Percentiles rank a stretch among this genome's conserved stretches.
Evolutionary conservation across 2,797 vertebrate species (phyloP).

Genomic region (Malurus leucopterus): DNA sequence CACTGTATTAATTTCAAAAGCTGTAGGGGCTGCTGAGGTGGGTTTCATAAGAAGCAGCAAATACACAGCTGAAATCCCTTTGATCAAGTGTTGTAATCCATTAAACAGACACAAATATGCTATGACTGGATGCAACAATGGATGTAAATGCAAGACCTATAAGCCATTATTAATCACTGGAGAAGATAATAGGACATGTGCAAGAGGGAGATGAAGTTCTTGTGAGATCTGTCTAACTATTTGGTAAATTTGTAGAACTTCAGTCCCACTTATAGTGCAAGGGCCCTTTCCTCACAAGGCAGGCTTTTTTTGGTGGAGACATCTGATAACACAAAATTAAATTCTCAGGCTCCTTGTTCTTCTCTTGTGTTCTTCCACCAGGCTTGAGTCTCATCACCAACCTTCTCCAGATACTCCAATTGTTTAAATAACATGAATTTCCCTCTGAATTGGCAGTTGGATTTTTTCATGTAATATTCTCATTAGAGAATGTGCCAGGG

Average conservation of each 20-base stretch:
- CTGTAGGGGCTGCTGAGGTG: not conserved
- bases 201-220: not conserved
- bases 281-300: not conserved
- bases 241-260: not conserved
- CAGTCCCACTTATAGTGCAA: not conserved
- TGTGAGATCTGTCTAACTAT: not conserved
- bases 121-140: not conserved
- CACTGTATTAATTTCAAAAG: not conserved
- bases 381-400: not conserved
- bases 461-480: not conserved
- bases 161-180: rapidly evolving
- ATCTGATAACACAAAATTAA: not conserved
- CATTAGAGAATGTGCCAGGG: not conserved
- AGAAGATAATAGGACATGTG: rapidly evolving
- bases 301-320: not conserved
- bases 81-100: not conserved
- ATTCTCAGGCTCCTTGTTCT: not conserved
- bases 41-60: not conserved
- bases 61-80: not conserved
- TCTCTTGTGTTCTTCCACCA: not conserved
- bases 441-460: not conserved
- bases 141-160: not conserved
- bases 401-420: not conserved
- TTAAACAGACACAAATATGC: not conserved
- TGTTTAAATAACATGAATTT: not conserved